Conservation (phyloP, 2,113 vertebrate species). For the Euleptes europaea region DNA sequence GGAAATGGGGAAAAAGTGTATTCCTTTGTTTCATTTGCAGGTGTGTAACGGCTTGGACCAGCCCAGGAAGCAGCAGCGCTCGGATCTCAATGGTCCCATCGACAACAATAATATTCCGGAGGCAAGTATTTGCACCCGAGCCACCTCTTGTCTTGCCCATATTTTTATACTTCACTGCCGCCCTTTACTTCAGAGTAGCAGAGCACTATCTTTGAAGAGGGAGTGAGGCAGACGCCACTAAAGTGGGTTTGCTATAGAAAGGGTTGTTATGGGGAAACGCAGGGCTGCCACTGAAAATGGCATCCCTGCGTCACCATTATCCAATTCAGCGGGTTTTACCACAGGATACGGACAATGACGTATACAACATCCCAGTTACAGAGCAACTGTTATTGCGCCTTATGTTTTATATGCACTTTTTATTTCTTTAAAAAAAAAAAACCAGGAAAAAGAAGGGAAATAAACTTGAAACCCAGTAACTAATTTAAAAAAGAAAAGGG, state of each 20-base stretch:
- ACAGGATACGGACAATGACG: background rate
- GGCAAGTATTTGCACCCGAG: slow-evolving; percentile 67
- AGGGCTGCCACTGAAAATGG: no score
- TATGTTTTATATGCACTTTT: background rate
- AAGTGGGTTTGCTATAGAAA: no score
- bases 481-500: no score
- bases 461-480: no score
- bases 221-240: background rate
- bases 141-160: background rate
- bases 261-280: no score
- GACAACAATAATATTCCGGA: slow-evolving; percentile 94
- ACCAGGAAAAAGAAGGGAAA: no score
- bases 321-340: background rate
- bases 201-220: background rate
- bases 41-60: slow-evolving; percentile 88
- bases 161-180: background rate
- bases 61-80: slow-evolving; percentile 93
- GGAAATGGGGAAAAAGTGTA: background rate
- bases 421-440: no score
- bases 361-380: background rate
- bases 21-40: slow-evolving; percentile 70
- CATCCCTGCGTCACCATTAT: no score
- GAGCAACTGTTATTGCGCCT: no score
- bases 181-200: no score
- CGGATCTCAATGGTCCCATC: slow-evolving; percentile 91